Evolutionary conservation across 2,888 invertebrate genomes (phyloP).

Genomic region (Chloroclystis v-ata): DNA sequence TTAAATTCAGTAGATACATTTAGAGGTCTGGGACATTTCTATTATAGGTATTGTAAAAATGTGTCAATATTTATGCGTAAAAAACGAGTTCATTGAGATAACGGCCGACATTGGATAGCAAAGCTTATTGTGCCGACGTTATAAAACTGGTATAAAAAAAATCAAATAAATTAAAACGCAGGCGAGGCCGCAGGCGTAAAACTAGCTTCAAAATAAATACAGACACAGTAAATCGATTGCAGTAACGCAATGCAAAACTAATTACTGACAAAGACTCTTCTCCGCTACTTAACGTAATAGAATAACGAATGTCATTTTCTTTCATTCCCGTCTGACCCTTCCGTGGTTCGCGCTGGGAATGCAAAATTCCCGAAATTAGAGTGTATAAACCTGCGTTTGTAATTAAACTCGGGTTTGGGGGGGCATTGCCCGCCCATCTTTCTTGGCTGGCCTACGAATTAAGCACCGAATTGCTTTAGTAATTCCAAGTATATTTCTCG

Average conservation of each 20-base stretch:
- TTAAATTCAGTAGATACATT: too few relatives aligned
- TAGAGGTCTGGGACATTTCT: too few relatives aligned
- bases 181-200: too few relatives aligned
- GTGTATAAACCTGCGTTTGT: slow-evolving; percentile 74
- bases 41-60: too few relatives aligned
- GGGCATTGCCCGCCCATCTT: slow-evolving; percentile 67
- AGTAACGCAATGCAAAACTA: slow-evolving; percentile 51
- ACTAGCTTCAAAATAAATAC: not conserved
- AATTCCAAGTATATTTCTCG: slow-evolving; percentile 74
- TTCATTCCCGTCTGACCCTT: slow-evolving; percentile 66
- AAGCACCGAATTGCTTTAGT: slow-evolving; percentile 75
- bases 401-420: slow-evolving; percentile 66
- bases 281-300: slow-evolving; percentile 69
- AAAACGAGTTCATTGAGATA: too few relatives aligned
- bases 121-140: too few relatives aligned
- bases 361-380: slow-evolving; percentile 76
- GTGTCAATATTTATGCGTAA: too few relatives aligned
- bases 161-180: too few relatives aligned
- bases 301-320: slow-evolving; percentile 78
- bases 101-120: too few relatives aligned
- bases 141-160: too few relatives aligned
- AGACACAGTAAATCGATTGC: slow-evolving; percentile 35
- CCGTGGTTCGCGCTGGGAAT: slow-evolving; percentile 74
- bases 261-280: slow-evolving; percentile 61
- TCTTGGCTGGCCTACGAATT: slow-evolving; percentile 76